Evolutionary conservation across 2,888 invertebrate species (phyloP), one percentile per base, ranked within the genome.

Genomic region (Thymelicus acteon): DNA sequence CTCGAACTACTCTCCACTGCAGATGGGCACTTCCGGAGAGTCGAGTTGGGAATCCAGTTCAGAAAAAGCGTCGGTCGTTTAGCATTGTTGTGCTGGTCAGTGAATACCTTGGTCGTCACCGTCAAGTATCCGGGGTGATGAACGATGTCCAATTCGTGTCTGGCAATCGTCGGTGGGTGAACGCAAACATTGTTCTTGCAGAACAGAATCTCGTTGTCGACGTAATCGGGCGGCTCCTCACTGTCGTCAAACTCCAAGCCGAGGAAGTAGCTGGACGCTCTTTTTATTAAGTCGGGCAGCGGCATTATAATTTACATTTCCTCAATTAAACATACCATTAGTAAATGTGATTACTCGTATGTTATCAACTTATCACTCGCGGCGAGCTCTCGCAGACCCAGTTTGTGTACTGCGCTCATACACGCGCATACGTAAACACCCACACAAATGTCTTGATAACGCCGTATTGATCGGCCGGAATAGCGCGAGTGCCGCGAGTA

Each of bases 101-200:
- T 95, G 85, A 96, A 96, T n/a, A 96, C 95, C 89, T 97, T 97
- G 24, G 97, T 97, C 15, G 97, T 97, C 60, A 99, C 96, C 0
- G 98, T 98, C 78, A 99, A 94, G 85, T 99, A 99, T 24, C 95
- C 99, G 2, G 98, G 98, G 89, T 98, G 97, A 83, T 99, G 99
- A 0, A 97, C 94, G 44, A 97, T 95, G 77, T 98, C 98, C 67
- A 96, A 95, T 80, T 97, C 97, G 79, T 97, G 97, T 63, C 98
- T 95, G 66, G 97, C 95, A 73, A 97, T 95, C 0, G 97, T 97
- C 62, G 98, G 98, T 7, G 98, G 98, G 94, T 99, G 99, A 60
- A 99, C 98, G 88, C 99, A 99, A 48, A 99, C 98, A 90, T 99
- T 99, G 88, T 99, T 99, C 93, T 99, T 99, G 90, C 97, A 97